Conservation (phyloP, 2,888 invertebrate species). For the Tetanocera ferruginea region DNA sequence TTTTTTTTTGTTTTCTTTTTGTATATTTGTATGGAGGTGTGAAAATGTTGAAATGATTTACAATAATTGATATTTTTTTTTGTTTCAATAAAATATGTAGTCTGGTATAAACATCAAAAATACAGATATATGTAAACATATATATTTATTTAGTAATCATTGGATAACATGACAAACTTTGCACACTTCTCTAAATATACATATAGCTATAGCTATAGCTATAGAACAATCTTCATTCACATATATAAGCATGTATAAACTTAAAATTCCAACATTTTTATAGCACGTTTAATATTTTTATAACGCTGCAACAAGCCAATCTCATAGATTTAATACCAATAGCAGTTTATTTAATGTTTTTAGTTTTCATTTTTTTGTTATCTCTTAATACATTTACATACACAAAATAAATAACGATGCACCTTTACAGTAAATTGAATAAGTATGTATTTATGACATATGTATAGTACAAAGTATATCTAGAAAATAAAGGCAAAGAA, state of each 20-base stretch:
- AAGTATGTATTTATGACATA: neutral
- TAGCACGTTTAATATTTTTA: too few species aligned
- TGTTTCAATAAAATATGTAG: too few species aligned
- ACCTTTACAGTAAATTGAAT: neutral
- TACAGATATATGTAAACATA: neutral
- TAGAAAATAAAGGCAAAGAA: neutral
- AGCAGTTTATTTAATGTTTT: slow-evolving; percentile 6
- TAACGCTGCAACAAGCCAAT: neutral
- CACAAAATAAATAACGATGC: neutral
- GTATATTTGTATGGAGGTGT: too few species aligned
- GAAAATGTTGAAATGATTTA: too few species aligned
- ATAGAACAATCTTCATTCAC: too few species aligned
- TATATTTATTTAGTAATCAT: neutral
- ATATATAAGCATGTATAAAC: too few species aligned
- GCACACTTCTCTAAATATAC: too few species aligned
- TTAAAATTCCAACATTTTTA: too few species aligned
- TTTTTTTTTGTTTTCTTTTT: too few species aligned
- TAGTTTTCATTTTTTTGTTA: neutral
- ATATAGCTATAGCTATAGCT: too few species aligned
- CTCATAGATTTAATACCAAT: slow-evolving; percentile 20
- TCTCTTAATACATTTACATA: neutral
- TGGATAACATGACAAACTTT: neutral
- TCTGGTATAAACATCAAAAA: too few species aligned
- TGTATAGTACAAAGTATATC: neutral
- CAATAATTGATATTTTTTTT: too few species aligned